Percentiles rank a stretch among this genome's conserved stretches.
phyloP scores from a whole-genome alignment of 2,888 invertebrate genomes.

The Pammene aurita region DNA sequence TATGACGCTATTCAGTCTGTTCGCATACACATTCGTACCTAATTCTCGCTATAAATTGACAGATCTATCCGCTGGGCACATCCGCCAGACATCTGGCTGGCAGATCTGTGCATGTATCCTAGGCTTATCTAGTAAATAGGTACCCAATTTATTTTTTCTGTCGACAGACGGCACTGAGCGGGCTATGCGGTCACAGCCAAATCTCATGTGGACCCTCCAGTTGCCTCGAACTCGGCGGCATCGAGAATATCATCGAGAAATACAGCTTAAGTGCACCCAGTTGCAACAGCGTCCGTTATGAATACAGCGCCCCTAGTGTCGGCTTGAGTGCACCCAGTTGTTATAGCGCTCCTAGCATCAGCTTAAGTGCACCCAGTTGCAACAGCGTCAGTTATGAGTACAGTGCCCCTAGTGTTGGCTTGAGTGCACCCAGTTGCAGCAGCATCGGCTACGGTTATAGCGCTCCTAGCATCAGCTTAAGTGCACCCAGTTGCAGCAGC shows the following conservation, averaged over 20 bases:
- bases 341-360: background rate
- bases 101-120: too few relatives aligned
- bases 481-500: background rate
- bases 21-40: too few relatives aligned
- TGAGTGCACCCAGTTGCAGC: constrained; percentile 10
- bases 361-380: background rate
- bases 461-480: background rate
- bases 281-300: background rate
- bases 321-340: background rate
- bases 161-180: background rate
- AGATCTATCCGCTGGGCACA: too few relatives aligned
- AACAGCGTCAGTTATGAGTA: background rate
- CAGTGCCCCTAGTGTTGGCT: background rate
- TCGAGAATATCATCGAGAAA: background rate
- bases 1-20: too few relatives aligned
- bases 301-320: background rate
- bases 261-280: background rate
- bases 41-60: too few relatives aligned
- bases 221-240: background rate
- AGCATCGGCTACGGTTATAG: background rate
- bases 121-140: too few relatives aligned
- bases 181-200: background rate
- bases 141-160: too few relatives aligned
- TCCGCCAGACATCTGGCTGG: too few relatives aligned
- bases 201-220: background rate